Evolutionary conservation across 2,888 invertebrate species (phyloP).

Genomic region (Uloborus plumipes): DNA sequence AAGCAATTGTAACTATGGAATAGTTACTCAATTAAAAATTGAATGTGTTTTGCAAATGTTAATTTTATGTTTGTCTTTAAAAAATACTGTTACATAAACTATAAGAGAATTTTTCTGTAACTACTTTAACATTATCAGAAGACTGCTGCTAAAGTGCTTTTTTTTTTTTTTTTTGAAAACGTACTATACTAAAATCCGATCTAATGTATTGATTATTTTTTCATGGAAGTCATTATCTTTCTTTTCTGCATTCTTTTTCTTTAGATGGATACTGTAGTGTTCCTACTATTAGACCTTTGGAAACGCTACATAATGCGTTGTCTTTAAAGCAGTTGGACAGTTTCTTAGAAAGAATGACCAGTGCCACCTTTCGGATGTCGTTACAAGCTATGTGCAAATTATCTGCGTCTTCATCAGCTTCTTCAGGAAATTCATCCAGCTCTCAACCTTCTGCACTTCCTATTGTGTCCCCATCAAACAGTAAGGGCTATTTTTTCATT

Average conservation of each 20-base stretch:
- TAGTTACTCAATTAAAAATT: too few relatives aligned
- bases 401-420: conserved; percentile 66
- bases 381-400: conserved; percentile 77
- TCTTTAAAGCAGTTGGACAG: conserved; percentile 90
- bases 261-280: conserved; percentile 86
- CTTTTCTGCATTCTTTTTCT: not conserved
- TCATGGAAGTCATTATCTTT: too few relatives aligned
- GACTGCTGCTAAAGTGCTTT: too few relatives aligned
- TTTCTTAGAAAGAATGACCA: conserved; percentile 89
- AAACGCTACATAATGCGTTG: conserved; percentile 96
- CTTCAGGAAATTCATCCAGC: conserved; percentile 49
- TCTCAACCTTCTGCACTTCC: conserved; percentile 57
- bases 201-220: too few relatives aligned
- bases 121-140: too few relatives aligned
- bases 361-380: conserved; percentile 78
- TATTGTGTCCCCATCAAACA: conserved; percentile 64
- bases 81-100: too few relatives aligned
- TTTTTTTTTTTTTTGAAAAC: too few relatives aligned
- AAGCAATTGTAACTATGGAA: too few relatives aligned
- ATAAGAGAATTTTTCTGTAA: too few relatives aligned
- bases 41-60: too few relatives aligned
- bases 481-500: conserved; percentile 31
- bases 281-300: conserved; percentile 94
- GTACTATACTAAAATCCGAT: too few relatives aligned
- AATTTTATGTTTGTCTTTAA: too few relatives aligned